phyloP scores from a whole-genome alignment of 2,797 vertebrate genomes.

The Coilia nasus region DNA sequence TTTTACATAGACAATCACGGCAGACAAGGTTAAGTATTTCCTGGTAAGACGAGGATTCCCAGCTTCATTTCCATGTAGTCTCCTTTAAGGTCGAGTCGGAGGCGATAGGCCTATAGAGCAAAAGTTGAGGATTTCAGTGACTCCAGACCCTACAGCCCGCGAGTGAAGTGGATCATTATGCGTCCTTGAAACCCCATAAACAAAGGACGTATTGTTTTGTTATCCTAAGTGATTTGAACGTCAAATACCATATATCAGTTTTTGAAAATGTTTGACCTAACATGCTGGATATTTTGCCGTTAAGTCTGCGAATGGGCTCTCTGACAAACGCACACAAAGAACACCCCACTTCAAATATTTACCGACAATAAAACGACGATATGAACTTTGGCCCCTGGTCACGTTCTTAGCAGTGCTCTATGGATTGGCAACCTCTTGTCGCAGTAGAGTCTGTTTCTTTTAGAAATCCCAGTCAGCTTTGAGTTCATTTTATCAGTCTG shows the following conservation, averaged over 20 bases:
- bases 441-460: slow-evolving; percentile 56
- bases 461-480: slow-evolving; percentile 39
- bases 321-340: not conserved
- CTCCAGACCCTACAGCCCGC: not conserved
- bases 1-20: not conserved
- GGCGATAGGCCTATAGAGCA: not conserved
- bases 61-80: not conserved
- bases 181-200: slow-evolving; percentile 29
- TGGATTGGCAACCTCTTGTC: slow-evolving; percentile 46
- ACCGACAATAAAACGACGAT: slow-evolving; percentile 48
- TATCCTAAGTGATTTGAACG: slow-evolving; percentile 34
- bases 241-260: slow-evolving; percentile 20
- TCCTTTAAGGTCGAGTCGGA: not conserved
- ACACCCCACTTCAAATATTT: slow-evolving; percentile 63
- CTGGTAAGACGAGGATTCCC: not conserved
- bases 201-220: slow-evolving; percentile 30
- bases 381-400: slow-evolving; percentile 64
- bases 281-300: slow-evolving; percentile 1
- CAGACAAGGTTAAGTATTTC: not conserved
- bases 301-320: not conserved
- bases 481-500: slow-evolving; percentile 33
- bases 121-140: not conserved
- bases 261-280: slow-evolving; percentile 22
- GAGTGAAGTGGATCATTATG: slow-evolving; percentile 20
- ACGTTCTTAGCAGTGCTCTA: slow-evolving; percentile 16